Evolutionary conservation across 2,113 vertebrate species (phyloP).

Genomic region (Protobothrops mucrosquamatus): DNA sequence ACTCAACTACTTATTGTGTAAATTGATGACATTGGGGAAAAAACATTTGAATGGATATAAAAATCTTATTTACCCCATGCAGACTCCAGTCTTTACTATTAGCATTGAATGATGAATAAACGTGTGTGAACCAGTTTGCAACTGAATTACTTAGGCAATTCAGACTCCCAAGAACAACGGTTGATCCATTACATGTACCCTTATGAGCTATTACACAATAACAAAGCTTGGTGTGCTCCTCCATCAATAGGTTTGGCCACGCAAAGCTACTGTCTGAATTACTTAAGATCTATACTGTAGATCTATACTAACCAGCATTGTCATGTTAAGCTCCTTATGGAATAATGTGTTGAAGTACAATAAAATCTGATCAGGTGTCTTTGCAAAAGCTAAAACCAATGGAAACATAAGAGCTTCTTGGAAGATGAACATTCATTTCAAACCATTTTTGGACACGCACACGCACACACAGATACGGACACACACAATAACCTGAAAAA

Average conservation of each 20-base stretch:
- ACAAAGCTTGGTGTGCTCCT: neutral
- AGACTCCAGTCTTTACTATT: neutral
- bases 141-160: neutral
- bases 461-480: neutral
- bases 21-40: neutral
- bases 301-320: neutral
- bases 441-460: neutral
- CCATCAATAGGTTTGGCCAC: neutral
- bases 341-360: constrained; percentile 9
- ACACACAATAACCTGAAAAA: neutral
- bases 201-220: neutral
- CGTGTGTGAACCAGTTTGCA: neutral
- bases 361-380: constrained; percentile 18
- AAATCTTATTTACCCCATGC: neutral
- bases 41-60: neutral
- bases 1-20: neutral
- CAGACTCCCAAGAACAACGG: neutral
- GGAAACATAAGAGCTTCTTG: constrained; percentile 4
- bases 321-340: neutral
- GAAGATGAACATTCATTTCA: neutral
- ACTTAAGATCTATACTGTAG: neutral
- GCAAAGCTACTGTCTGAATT: neutral
- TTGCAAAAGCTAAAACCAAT: neutral
- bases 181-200: neutral
- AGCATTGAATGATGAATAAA: neutral